Percentiles rank a stretch among this genome's conserved stretches.
These are phyloP conservation scores for Borostomias antarcticus DNA, from an alignment of 2,797 vertebrate genomes.

Conservation along the genomic window DNA sequence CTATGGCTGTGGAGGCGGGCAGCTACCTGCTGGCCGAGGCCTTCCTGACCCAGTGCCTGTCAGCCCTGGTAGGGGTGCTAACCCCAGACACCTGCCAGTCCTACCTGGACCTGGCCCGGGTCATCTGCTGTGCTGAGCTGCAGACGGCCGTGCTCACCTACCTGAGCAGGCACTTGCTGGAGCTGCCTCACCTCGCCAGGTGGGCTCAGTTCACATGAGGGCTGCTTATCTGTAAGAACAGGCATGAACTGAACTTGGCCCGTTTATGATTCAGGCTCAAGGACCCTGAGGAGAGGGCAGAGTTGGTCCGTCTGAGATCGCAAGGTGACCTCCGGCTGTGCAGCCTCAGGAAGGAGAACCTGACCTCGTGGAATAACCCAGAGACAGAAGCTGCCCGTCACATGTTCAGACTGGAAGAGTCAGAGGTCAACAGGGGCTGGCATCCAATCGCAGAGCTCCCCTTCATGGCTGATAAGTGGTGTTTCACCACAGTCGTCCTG, in stretches of 20 bases:
- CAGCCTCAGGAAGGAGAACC: slow-evolving; percentile 78
- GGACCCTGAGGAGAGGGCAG: slow-evolving; percentile 45
- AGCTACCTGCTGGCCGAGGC: slow-evolving; percentile 72
- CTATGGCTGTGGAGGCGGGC: slow-evolving; percentile 53
- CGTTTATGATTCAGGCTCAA: slow-evolving; percentile 49
- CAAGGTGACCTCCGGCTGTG: slow-evolving; percentile 63
- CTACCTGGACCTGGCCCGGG: slow-evolving; percentile 71
- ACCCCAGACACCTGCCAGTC: slow-evolving; percentile 66
- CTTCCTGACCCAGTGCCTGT: slow-evolving; percentile 73
- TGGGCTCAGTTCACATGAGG: slow-evolving; percentile 17
- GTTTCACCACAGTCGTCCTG: slow-evolving; percentile 77
- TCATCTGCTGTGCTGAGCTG: slow-evolving; percentile 73
- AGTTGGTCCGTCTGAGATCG: slow-evolving; percentile 61
- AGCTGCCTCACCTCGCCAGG: slow-evolving; percentile 65
- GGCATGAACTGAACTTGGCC: background rate
- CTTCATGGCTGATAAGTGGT: slow-evolving; percentile 82
- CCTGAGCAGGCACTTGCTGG: slow-evolving; percentile 76
- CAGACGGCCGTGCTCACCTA: slow-evolving; percentile 65
- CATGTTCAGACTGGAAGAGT: slow-evolving; percentile 64
- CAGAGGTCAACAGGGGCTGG: slow-evolving; percentile 65
- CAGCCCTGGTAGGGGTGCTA: slow-evolving; percentile 55
- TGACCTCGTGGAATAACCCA: slow-evolving; percentile 58
- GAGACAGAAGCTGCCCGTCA: slow-evolving; percentile 61
- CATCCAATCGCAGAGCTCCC: slow-evolving; percentile 66
- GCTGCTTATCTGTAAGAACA: background rate